A percentile compares a stretch with the other conserved stretches of the same genome.
Conservation (phyloP, 2,888 invertebrate genomes). For the Ellobium chinense region DNA sequence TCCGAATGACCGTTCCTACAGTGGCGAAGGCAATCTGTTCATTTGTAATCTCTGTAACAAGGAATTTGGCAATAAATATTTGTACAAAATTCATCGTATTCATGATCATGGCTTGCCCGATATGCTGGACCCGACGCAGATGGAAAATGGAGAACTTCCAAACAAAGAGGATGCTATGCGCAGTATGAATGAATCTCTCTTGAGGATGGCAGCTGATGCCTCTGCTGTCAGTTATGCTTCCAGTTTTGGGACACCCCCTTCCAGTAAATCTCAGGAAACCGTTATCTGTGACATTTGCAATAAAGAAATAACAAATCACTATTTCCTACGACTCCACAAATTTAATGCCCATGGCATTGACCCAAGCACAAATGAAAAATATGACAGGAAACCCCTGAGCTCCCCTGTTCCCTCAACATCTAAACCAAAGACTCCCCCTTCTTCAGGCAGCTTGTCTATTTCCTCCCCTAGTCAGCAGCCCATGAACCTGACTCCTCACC, state of each 20-base stretch:
- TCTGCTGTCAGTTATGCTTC: constrained; percentile 34
- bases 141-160: constrained; percentile 46
- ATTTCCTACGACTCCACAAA: constrained; percentile 99
- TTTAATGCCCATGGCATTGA: constrained; percentile 90
- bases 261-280: constrained; percentile 69
- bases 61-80: constrained; percentile 94
- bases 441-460: constrained; percentile 33
- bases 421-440: constrained; percentile 40
- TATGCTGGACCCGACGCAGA: constrained; percentile 40
- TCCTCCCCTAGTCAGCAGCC: constrained; percentile 33
- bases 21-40: constrained; percentile 54
- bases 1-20: background rate
- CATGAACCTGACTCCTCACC: constrained; percentile 31
- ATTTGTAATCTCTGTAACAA: constrained; percentile 81
- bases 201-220: constrained; percentile 52
- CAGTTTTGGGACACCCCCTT: background rate
- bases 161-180: constrained; percentile 44
- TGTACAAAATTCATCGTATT: constrained; percentile 74
- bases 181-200: constrained; percentile 47
- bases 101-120: constrained; percentile 71
- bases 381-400: constrained; percentile 13
- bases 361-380: constrained; percentile 33
- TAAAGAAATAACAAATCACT: constrained; percentile 99
- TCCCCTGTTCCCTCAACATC: constrained; percentile 17
- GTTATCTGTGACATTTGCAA: constrained; percentile 94